These are phyloP conservation scores for Chamaea fasciata DNA, from an alignment of 2,113 vertebrate species.

Conservation along the genomic window DNA sequence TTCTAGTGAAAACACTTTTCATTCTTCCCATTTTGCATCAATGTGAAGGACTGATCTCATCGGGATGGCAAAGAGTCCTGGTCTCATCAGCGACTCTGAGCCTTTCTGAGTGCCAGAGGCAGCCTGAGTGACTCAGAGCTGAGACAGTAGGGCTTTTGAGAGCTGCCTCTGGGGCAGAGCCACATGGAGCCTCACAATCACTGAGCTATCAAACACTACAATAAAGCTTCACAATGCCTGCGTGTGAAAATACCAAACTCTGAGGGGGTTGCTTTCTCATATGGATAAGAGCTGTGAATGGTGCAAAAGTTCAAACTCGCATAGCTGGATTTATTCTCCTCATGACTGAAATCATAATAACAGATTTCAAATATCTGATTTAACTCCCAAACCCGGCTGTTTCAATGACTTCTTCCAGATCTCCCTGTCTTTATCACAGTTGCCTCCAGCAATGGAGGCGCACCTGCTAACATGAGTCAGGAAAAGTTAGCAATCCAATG, in stretches of 20 bases:
- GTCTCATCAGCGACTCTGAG: background rate
- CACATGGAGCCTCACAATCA: background rate
- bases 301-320: background rate
- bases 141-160: slow-evolving; percentile 25
- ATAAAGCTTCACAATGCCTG: background rate
- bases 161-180: background rate
- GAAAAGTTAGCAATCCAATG: background rate
- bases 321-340: background rate
- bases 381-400: background rate
- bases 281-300: background rate
- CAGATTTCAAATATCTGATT: background rate
- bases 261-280: background rate
- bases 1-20: background rate
- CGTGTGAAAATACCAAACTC: background rate
- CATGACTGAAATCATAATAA: background rate
- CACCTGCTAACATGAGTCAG: slow-evolving; percentile 35
- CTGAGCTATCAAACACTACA: background rate
- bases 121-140: background rate
- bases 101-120: background rate
- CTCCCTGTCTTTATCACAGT: background rate
- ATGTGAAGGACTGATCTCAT: slow-evolving; percentile 9
- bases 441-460: background rate
- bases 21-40: background rate
- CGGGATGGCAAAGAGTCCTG: background rate
- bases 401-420: background rate